phyloP scores from a whole-genome alignment of 2,113 vertebrate species.

The Anas platyrhynchos region DNA sequence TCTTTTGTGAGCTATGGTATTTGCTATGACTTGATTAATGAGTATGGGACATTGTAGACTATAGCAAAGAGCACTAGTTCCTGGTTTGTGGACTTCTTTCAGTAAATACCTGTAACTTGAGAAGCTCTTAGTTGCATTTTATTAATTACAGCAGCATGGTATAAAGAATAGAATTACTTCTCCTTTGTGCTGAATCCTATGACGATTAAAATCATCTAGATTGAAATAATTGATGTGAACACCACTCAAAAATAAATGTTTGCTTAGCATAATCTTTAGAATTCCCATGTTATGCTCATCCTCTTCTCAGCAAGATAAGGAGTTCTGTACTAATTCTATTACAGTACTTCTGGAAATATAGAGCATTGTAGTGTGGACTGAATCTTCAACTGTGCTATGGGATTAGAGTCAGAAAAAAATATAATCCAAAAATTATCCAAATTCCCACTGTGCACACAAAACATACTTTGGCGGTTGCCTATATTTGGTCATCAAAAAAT shows the following conservation, averaged over 20 bases:
- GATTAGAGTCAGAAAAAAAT: neutral
- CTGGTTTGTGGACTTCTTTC: neutral
- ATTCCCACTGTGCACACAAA: neutral
- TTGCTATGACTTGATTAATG: neutral
- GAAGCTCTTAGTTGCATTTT: neutral
- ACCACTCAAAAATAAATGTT: neutral
- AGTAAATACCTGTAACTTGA: neutral
- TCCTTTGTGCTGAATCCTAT: neutral
- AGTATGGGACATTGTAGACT: neutral
- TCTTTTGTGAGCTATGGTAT: neutral
- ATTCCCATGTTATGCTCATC: neutral
- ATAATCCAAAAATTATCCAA: neutral
- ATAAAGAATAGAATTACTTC: neutral
- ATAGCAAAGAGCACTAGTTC: neutral
- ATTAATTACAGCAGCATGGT: neutral
- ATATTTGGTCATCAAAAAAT: neutral
- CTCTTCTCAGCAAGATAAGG: neutral
- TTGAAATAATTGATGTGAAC: neutral
- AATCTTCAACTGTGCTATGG: neutral
- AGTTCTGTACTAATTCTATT: neutral
- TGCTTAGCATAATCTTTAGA: neutral
- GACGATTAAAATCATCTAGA: neutral
- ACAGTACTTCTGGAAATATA: neutral
- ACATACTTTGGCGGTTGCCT: neutral
- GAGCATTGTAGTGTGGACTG: rapidly evolving